phyloP scores from a whole-genome alignment of 2,888 invertebrate species.

The Oegoconia quadripuncta region DNA sequence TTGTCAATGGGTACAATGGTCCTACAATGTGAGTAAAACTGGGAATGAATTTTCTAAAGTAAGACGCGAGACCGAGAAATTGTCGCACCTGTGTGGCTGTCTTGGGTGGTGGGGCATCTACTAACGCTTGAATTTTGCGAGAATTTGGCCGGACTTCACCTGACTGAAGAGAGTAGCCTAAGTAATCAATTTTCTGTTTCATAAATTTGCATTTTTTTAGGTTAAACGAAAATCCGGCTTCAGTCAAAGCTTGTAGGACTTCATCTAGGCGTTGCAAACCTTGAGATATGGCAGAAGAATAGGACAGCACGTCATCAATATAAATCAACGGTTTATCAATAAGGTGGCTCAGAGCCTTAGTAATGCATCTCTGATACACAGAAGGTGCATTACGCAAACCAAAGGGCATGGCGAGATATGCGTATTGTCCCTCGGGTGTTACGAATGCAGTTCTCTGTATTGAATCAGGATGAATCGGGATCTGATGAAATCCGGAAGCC shows the following conservation, averaged over 20 bases:
- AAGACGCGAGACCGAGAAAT: slow-evolving; percentile 23
- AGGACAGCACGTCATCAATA: slow-evolving; percentile 6
- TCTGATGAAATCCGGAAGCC: slow-evolving; percentile 17
- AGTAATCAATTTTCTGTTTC: neutral
- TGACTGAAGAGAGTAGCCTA: slow-evolving; percentile 2
- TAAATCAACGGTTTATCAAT: slow-evolving; percentile 4
- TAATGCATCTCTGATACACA: slow-evolving; percentile 18
- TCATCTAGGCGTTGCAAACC: slow-evolving; percentile 3
- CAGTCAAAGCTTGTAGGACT: slow-evolving; percentile 1
- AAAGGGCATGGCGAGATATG: slow-evolving; percentile 19
- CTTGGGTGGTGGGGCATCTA: slow-evolving; percentile 15
- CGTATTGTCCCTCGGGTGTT: slow-evolving; percentile 17
- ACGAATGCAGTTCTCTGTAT: slow-evolving; percentile 18
- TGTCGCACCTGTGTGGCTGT: slow-evolving; percentile 25
- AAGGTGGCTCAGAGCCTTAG: slow-evolving; percentile 13
- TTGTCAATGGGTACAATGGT: slow-evolving; percentile 22
- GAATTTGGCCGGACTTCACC: slow-evolving; percentile 24
- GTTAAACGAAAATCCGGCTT: slow-evolving; percentile 25
- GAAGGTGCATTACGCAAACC: slow-evolving; percentile 16
- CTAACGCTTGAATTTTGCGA: slow-evolving; percentile 21
- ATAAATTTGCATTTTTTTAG: slow-evolving; percentile 2
- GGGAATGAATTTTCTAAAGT: slow-evolving; percentile 22
- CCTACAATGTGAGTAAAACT: slow-evolving; percentile 21
- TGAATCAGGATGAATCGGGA: slow-evolving; percentile 10
- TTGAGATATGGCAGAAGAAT: neutral